phyloP scores from a whole-genome alignment of 2,797 vertebrate genomes.

The Morus bassanus region DNA sequence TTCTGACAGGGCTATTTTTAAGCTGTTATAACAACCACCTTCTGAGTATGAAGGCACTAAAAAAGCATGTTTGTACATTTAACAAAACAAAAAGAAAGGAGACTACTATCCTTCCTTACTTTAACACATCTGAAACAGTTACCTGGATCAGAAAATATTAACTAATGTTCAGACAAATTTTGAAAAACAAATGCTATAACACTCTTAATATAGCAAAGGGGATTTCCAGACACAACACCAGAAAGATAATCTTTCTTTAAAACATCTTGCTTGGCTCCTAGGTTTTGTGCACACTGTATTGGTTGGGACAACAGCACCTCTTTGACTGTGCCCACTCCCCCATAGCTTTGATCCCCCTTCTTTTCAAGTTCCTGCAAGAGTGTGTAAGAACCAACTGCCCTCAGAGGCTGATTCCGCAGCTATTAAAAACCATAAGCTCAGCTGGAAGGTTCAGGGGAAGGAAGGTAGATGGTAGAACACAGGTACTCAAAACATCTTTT shows the following conservation, averaged over 20 bases:
- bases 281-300: background rate
- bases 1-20: background rate
- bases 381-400: accelerated
- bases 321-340: background rate
- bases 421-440: background rate
- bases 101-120: background rate
- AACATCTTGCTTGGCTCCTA: background rate
- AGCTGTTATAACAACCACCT: background rate
- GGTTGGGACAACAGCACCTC: background rate
- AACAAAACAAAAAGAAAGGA: background rate
- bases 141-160: background rate
- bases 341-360: background rate
- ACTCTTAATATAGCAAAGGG: background rate
- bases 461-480: background rate
- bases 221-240: background rate
- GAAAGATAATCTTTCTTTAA: background rate
- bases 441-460: background rate
- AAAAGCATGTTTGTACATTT: background rate
- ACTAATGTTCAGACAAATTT: background rate
- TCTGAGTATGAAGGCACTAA: background rate
- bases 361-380: background rate
- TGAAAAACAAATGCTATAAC: background rate
- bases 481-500: background rate
- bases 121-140: background rate
- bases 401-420: background rate